Conservation (phyloP, 2,888 invertebrate species). For the Spialia ferax region DNA sequence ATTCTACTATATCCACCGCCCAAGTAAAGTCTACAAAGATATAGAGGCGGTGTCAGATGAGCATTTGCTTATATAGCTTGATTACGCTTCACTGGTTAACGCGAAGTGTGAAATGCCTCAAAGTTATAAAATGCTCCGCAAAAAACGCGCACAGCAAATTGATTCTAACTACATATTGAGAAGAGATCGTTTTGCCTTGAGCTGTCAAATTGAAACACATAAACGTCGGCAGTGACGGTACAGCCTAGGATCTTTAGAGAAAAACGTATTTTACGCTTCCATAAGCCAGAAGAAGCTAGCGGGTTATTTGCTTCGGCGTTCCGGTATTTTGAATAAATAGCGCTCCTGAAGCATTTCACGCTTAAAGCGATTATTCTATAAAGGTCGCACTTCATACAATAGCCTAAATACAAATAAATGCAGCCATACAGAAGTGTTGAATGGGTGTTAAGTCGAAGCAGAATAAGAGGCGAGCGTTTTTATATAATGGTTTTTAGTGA, state of each 20-base stretch:
- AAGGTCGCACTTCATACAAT: slow-evolving; percentile 36
- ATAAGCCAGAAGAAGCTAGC: slow-evolving; percentile 38
- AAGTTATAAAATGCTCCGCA: slow-evolving; percentile 17
- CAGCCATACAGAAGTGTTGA: slow-evolving; percentile 35
- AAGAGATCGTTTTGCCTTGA: slow-evolving; percentile 26
- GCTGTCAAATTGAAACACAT: slow-evolving; percentile 14
- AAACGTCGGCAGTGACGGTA: slow-evolving; percentile 10
- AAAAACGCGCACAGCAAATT: slow-evolving; percentile 31
- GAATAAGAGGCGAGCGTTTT: slow-evolving; percentile 22
- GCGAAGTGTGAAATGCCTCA: slow-evolving; percentile 24
- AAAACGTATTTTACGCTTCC: slow-evolving; percentile 46
- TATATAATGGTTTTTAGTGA: slow-evolving; percentile 8
- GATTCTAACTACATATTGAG: slow-evolving; percentile 21
- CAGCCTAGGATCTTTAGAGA: slow-evolving; percentile 41
- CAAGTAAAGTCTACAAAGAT: slow-evolving; percentile 35
- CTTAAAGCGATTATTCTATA: slow-evolving; percentile 39
- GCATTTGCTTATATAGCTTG: slow-evolving; percentile 49
- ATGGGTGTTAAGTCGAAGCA: slow-evolving; percentile 39
- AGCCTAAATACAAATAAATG: slow-evolving; percentile 38
- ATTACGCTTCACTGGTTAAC: slow-evolving; percentile 20
- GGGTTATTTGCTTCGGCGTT: slow-evolving; percentile 42
- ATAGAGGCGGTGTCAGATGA: slow-evolving; percentile 43
- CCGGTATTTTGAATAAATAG: slow-evolving; percentile 43
- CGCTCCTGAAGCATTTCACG: slow-evolving; percentile 37
- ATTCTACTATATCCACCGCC: slow-evolving; percentile 12